These are phyloP conservation scores for Lasioglossum albipes DNA, from an alignment of 1,140 invertebrate species.

Conservation along the genomic window DNA sequence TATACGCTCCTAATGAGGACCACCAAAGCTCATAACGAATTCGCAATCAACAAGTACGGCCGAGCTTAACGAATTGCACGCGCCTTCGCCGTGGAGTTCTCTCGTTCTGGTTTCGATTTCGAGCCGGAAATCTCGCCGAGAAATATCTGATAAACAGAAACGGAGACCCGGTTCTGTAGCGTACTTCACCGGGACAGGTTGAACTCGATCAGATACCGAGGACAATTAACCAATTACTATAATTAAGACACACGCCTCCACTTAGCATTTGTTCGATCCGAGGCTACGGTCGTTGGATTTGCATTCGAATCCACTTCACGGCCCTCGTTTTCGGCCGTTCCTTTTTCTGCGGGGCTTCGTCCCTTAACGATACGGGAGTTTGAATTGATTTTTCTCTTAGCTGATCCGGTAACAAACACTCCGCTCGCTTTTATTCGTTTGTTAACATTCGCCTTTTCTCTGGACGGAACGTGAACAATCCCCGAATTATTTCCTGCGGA, in stretches of 20 bases:
- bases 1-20: conserved; percentile 52
- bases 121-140: background rate
- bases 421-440: conserved; percentile 32
- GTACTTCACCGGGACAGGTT: conserved; percentile 30
- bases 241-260: conserved; percentile 71
- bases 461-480: no score
- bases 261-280: conserved; percentile 67
- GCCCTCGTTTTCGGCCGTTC: conserved; percentile 34
- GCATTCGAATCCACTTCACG: conserved; percentile 64
- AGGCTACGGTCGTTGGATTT: conserved; percentile 62
- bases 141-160: conserved; percentile 27
- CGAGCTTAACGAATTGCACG: conserved; percentile 53
- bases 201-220: conserved; percentile 61
- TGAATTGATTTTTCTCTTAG: conserved; percentile 64
- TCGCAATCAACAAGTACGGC: conserved; percentile 51
- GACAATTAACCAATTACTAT: conserved; percentile 74
- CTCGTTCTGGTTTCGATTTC: background rate
- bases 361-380: conserved; percentile 63
- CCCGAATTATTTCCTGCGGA: no score
- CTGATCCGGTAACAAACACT: conserved; percentile 52
- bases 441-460: background rate
- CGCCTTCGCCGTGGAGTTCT: background rate
- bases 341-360: conserved; percentile 38
- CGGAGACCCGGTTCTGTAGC: background rate
- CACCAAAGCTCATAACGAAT: conserved; percentile 33